Evolutionary conservation across 2,797 vertebrate genomes (phyloP).

Genomic region (Pyrocephalus nanus): DNA sequence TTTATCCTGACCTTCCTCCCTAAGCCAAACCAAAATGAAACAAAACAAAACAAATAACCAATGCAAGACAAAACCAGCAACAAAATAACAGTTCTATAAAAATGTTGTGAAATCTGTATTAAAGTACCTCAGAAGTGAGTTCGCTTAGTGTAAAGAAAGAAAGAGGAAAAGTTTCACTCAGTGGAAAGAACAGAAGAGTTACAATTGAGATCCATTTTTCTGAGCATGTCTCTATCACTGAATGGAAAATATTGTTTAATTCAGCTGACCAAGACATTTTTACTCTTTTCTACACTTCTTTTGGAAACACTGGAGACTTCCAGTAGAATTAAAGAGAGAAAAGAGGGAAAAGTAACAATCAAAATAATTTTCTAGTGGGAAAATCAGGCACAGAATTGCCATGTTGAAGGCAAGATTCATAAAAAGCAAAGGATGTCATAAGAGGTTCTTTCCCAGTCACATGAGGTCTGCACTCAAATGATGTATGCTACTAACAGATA

Average conservation of each 20-base stretch:
- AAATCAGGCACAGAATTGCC: not conserved
- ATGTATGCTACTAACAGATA: not conserved
- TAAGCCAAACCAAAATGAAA: not conserved
- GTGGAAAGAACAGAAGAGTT: not conserved
- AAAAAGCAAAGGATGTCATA: not conserved
- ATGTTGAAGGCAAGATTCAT: not conserved
- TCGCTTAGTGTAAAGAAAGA: not conserved
- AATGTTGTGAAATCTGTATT: not conserved
- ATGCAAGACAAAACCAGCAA: accelerated
- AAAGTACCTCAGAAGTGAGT: not conserved
- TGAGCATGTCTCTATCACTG: not conserved
- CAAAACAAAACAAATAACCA: not conserved
- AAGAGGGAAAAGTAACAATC: not conserved
- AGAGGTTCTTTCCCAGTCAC: not conserved
- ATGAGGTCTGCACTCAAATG: not conserved
- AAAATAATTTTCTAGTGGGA: not conserved
- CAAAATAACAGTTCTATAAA: not conserved
- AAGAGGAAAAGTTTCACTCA: not conserved
- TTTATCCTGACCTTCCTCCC: not conserved
- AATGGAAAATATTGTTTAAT: not conserved
- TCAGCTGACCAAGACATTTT: not conserved
- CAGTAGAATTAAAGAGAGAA: not conserved
- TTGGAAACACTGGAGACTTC: not conserved
- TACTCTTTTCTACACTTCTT: not conserved
- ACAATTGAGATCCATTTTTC: not conserved